Evolutionary conservation across 2,888 invertebrate genomes (phyloP).

Genomic region (Sarcophaga carnaria): DNA sequence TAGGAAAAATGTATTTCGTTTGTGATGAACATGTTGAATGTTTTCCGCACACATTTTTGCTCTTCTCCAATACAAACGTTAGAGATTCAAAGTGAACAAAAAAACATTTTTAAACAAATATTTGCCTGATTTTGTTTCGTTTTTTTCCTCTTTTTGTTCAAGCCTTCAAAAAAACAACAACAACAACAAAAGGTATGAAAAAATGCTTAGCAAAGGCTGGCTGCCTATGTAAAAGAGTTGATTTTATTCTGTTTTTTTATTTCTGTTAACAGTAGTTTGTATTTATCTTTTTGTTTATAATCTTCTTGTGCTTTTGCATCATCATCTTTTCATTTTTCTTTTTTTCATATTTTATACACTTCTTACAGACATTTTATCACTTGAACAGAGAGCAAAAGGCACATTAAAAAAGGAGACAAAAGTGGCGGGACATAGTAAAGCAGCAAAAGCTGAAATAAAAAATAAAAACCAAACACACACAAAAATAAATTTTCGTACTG

Average conservation of each 20-base stretch:
- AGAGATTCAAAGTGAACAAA: background rate
- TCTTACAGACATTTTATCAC: conserved; percentile 61
- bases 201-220: background rate
- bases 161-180: background rate
- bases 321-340: conserved; percentile 15
- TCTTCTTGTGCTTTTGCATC: conserved; percentile 36
- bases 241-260: conserved; percentile 21
- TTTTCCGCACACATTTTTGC: background rate
- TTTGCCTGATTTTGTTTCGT: conserved; percentile 17
- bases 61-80: conserved; percentile 3
- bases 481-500: background rate
- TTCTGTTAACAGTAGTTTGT: conserved; percentile 36
- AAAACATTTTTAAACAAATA: conserved; percentile 35
- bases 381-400: conserved; percentile 40
- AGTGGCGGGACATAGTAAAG: conserved; percentile 17
- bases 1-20: no score
- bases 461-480: background rate
- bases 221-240: conserved; percentile 12
- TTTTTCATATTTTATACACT: conserved; percentile 19
- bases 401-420: background rate
- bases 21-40: no score
- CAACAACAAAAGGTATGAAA: background rate
- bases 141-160: conserved; percentile 8
- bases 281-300: conserved; percentile 57
- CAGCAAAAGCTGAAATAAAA: conserved; percentile 10